phyloP scores from a whole-genome alignment of 1,140 invertebrate genomes.

The Carposina sasakii region DNA sequence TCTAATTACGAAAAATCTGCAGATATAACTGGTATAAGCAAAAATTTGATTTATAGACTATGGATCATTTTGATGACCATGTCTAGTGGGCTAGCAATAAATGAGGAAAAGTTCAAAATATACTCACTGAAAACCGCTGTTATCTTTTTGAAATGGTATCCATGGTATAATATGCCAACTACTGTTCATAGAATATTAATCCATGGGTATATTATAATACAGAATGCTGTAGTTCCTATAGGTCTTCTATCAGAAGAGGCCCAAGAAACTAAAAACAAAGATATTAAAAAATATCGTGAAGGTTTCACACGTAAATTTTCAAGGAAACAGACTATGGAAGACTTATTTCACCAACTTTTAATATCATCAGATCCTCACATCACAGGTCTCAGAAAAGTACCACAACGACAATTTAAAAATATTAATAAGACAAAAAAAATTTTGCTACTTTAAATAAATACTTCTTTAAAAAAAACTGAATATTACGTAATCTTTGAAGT shows the following conservation, averaged over 20 bases:
- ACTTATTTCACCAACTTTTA: constrained; percentile 16
- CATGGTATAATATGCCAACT: constrained; percentile 2
- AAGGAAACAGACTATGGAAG: constrained; percentile 18
- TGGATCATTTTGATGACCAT: background rate
- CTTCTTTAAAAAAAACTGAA: too few relatives aligned
- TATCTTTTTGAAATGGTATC: background rate
- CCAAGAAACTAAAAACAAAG: constrained; percentile 3
- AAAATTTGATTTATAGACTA: background rate
- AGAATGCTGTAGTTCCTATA: constrained; percentile 31
- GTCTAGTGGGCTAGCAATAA: background rate
- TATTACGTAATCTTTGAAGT: too few relatives aligned
- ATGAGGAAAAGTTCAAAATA: constrained; percentile 1
- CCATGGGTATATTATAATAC: background rate
- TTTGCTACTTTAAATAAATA: too few relatives aligned
- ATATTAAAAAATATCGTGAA: too few relatives aligned
- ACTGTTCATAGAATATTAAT: background rate
- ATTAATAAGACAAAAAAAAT: too few relatives aligned
- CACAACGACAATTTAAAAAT: too few relatives aligned
- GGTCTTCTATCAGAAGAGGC: constrained; percentile 45
- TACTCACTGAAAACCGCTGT: background rate
- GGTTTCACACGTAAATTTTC: constrained; percentile 11
- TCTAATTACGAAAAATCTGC: background rate
- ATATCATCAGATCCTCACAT: constrained; percentile 17
- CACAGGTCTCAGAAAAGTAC: constrained; percentile 12
- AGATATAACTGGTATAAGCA: constrained; percentile 2